Evolutionary conservation across 2,888 invertebrate genomes (phyloP), one percentile per base, ranked within the genome.

Genomic region (Idaea dimidiata): DNA sequence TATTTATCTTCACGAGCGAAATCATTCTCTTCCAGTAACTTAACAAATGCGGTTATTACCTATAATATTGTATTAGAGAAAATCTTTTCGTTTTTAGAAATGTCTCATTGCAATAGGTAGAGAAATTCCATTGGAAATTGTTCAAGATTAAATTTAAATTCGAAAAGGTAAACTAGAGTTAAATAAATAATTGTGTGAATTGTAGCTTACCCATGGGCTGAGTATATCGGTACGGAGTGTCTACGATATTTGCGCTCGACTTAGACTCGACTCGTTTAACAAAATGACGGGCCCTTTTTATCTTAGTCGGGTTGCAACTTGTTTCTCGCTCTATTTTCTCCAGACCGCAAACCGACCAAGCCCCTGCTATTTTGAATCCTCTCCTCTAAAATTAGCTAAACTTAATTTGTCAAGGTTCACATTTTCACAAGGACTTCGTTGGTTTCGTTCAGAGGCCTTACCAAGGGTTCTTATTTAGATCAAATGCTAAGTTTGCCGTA

Each of bases 261-360:
- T 74, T 72, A 76, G 79, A 81, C 87, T 83, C 81, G 76, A 84
- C 87, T 88, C 88, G 85, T 90, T 90, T 88, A 89, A 85, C 89
- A 89, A 88, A 89, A 89, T 87, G 90, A 89, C 89, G 88, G 84
- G 84, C 78, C 86, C 89, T 89, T 90, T 90, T 90, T 89, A 90
- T 91, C 90, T 89, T 83, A 87, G 88, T 89, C 89, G 83, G 77
- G 79, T 74, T 83, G 83, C 88, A 86, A 89, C 90, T 89, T 89
- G 90, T 90, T 84, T 82, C 81, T 80, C 82, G 78, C 84, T 88
- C 87, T 86, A 88, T 89, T 89, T 88, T 83, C 87, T 79, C 82
- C 76, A 78, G 77, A 85, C 89, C 88, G 79, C 88, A 87, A 82
- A 85, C 84, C 81, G 79, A 83, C 74, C 62, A 61, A 62, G 61